phyloP scores from a whole-genome alignment of 1,140 invertebrate genomes.

The Geopemphigus sp. region DNA sequence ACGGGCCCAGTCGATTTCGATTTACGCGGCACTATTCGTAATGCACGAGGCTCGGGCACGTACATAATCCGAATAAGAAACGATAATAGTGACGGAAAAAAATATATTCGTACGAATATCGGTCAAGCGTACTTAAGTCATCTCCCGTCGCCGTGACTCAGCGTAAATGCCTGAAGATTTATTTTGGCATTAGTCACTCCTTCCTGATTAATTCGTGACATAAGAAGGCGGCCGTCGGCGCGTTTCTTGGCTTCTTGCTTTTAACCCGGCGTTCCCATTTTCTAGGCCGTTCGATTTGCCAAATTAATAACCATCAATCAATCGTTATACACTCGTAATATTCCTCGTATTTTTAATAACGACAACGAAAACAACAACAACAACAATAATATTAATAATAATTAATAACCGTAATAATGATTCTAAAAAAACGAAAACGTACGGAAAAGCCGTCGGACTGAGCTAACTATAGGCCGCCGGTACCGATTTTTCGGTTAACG shows the following conservation, averaged over 20 bases:
- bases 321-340: neutral
- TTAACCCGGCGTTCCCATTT: slow-evolving; percentile 5
- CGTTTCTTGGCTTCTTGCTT: slow-evolving; percentile 20
- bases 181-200: slow-evolving; percentile 27
- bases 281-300: slow-evolving; percentile 39
- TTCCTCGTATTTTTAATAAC: neutral
- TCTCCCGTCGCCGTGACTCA: slow-evolving; percentile 27
- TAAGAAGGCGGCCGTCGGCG: neutral
- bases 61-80: too few species aligned
- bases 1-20: too few species aligned
- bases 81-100: too few species aligned
- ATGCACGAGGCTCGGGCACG: too few species aligned
- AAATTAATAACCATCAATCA: slow-evolving; percentile 38
- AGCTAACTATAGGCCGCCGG: too few species aligned
- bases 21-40: too few species aligned
- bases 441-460: too few species aligned
- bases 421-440: too few species aligned
- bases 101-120: neutral
- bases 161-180: slow-evolving; percentile 23
- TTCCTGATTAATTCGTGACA: slow-evolving; percentile 44
- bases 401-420: too few species aligned
- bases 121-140: slow-evolving; percentile 18
- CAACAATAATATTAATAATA: too few species aligned
- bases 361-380: neutral
- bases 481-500: too few species aligned